These are phyloP conservation scores for Sakesphorus luctuosus DNA, from an alignment of 2,113 vertebrate genomes.

Conservation along the genomic window DNA sequence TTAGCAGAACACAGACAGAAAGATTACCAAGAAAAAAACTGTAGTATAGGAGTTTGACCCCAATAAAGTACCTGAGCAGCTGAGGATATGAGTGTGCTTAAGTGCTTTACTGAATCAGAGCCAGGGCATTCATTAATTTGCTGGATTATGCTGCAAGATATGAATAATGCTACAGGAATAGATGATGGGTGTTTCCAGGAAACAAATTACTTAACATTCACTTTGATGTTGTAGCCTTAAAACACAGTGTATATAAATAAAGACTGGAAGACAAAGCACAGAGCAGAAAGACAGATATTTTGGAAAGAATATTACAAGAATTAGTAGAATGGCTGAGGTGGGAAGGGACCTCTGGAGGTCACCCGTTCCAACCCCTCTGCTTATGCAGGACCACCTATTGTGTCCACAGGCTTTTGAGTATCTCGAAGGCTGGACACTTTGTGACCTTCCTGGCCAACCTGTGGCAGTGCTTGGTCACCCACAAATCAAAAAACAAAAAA, in stretches of 20 bases:
- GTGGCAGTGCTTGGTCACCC: background rate
- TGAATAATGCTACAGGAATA: background rate
- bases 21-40: background rate
- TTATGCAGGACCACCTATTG: rapidly evolving
- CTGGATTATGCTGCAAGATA: background rate
- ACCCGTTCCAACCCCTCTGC: background rate
- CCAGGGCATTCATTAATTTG: background rate
- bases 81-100: background rate
- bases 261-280: background rate
- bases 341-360: background rate
- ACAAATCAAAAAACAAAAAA: background rate
- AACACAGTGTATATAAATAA: background rate
- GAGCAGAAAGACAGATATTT: background rate
- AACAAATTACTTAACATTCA: background rate
- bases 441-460: background rate
- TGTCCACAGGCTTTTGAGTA: background rate
- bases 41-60: background rate
- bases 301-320: background rate
- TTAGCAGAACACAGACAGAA: background rate
- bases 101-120: constrained; percentile 25
- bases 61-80: background rate
- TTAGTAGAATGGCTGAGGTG: background rate
- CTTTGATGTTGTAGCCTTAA: background rate
- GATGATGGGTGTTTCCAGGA: background rate
- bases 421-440: background rate